Percentiles rank a stretch among this genome's conserved stretches.
phyloP scores from a whole-genome alignment of 2,888 invertebrate genomes.

The Ypsolopha scabrella region DNA sequence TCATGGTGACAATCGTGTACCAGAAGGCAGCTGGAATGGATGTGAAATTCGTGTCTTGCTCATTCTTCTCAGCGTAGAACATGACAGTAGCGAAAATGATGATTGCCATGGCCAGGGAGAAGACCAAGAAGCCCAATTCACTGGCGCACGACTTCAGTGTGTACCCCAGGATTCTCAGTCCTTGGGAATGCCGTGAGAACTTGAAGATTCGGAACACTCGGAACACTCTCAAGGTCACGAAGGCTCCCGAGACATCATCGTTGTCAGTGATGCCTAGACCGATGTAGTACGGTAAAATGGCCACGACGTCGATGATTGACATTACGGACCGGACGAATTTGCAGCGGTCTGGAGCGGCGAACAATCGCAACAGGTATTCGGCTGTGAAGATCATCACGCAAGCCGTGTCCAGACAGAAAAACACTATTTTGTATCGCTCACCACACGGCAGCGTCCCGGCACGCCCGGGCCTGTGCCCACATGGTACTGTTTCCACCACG shows the following conservation, averaged over 20 bases:
- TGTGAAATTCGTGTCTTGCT: conserved; percentile 96
- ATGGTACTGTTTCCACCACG: conserved; percentile 97
- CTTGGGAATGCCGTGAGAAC: conserved; percentile 99
- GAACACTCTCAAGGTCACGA: conserved; percentile 98
- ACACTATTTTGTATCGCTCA: conserved; percentile 96
- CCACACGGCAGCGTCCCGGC: conserved; percentile 95
- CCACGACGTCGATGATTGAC: conserved; percentile 99
- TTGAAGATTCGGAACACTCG: conserved; percentile 99
- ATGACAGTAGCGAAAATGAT: conserved; percentile 99
- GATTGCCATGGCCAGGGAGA: conserved; percentile 99
- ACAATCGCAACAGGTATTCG: conserved; percentile 94
- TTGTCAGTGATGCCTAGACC: conserved; percentile 98
- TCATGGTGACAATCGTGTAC: conserved; percentile 99
- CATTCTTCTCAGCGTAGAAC: conserved; percentile 99
- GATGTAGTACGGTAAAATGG: conserved; percentile 99
- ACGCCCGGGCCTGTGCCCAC: conserved; percentile 88
- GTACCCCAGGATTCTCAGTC: conserved; percentile 97
- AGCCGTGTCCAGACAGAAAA: conserved; percentile 99
- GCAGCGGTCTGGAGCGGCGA: conserved; percentile 98
- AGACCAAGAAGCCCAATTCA: conserved; percentile 98
- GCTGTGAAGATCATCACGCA: conserved; percentile 99
- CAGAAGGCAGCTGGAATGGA: conserved; percentile 99
- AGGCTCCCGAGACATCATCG: conserved; percentile 98
- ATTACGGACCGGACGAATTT: conserved; percentile 98
- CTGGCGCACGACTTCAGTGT: conserved; percentile 99